phyloP scores from a whole-genome alignment of 2,113 vertebrate species.

The Tringa solitaria region DNA sequence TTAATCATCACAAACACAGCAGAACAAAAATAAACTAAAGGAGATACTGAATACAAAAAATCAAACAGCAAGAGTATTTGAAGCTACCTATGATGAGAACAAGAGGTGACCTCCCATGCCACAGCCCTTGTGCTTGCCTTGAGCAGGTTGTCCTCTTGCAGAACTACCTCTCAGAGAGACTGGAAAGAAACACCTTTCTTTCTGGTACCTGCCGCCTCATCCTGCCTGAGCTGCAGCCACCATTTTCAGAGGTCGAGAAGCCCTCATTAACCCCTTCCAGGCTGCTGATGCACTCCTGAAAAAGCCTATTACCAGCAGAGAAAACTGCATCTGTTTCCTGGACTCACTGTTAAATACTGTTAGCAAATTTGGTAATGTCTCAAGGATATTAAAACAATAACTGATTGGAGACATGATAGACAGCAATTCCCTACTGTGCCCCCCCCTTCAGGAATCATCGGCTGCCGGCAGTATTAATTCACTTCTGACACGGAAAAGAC shows the following conservation, averaged over 20 bases:
- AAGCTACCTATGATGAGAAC: neutral
- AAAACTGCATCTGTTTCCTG: neutral
- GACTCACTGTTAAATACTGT: neutral
- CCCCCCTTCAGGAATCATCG: neutral
- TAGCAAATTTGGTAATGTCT: neutral
- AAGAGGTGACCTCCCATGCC: neutral
- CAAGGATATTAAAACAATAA: neutral
- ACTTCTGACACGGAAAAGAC: neutral
- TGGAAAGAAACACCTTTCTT: neutral
- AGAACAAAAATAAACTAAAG: neutral
- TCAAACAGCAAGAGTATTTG: neutral
- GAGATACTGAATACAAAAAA: neutral
- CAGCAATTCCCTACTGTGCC: neutral
- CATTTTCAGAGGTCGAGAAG: neutral
- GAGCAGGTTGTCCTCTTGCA: neutral
- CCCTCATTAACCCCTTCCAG: neutral
- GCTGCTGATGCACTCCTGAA: neutral
- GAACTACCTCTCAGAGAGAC: neutral
- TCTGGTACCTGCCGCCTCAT: no score
- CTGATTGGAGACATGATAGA: neutral
- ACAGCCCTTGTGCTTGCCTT: neutral
- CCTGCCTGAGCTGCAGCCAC: neutral
- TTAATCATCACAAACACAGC: neutral
- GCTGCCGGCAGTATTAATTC: neutral
- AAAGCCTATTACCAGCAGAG: fast-evolving